Percentiles rank a stretch among this genome's conserved stretches.
Evolutionary conservation across 2,888 invertebrate genomes (phyloP).

Genomic region (Ferrisia virgata): DNA sequence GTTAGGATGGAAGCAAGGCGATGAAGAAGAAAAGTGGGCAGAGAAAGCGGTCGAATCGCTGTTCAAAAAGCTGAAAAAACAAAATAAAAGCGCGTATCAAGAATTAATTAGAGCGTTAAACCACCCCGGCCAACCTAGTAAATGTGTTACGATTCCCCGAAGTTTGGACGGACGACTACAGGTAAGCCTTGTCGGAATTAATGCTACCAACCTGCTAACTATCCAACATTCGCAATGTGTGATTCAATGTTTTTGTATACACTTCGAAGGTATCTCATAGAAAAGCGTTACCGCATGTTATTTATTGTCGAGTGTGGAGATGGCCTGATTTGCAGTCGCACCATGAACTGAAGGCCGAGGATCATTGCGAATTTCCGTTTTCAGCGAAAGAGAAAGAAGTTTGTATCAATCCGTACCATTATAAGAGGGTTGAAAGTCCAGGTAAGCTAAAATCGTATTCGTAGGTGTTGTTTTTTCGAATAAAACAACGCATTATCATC

Average conservation of each 20-base stretch:
- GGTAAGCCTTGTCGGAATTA: too few relatives aligned
- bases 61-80: conserved; percentile 91
- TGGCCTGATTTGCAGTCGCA: conserved; percentile 99
- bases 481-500: too few relatives aligned
- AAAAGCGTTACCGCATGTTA: conserved; percentile 97
- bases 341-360: conserved; percentile 94
- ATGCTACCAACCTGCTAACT: too few relatives aligned
- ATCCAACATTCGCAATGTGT: not conserved
- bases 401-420: conserved; percentile 99
- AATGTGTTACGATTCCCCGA: conserved; percentile 97
- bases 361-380: conserved; percentile 93
- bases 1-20: conserved; percentile 95
- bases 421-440: conserved; percentile 94
- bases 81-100: conserved; percentile 87
- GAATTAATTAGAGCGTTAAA: conserved; percentile 88
- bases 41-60: conserved; percentile 97
- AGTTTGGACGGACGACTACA: conserved; percentile 94
- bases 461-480: too few relatives aligned
- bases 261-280: conserved; percentile 71
- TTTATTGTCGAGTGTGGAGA: conserved; percentile 98
- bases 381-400: conserved; percentile 98
- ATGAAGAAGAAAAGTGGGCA: conserved; percentile 98
- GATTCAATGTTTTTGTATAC: not conserved
- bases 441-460: conserved; percentile 54
- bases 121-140: conserved; percentile 90